These are phyloP conservation scores for Junco hyemalis DNA, from an alignment of 2,113 vertebrate genomes.

Conservation along the genomic window DNA sequence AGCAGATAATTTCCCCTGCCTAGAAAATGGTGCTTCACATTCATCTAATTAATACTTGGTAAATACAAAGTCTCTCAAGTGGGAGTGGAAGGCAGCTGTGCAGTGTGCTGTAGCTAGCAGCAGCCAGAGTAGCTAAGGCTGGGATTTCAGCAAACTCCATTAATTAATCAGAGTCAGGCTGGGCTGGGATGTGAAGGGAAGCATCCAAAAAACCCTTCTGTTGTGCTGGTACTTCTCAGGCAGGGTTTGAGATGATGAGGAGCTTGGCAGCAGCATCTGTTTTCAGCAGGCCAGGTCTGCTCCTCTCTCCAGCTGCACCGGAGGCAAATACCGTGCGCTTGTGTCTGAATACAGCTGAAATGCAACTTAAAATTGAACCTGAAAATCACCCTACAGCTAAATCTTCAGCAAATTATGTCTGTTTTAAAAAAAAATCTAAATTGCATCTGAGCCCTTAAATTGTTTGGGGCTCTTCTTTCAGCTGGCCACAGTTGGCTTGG, in stretches of 20 bases:
- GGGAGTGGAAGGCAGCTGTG: conserved; percentile 9
- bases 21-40: conserved; percentile 24
- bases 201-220: not conserved
- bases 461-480: not conserved
- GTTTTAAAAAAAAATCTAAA: not conserved
- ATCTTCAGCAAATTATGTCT: not conserved
- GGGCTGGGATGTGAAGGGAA: not conserved
- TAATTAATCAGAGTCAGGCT: conserved; percentile 12
- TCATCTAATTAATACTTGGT: conserved; percentile 41
- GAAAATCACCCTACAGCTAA: accelerated
- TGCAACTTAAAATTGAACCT: not conserved
- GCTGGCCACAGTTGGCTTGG: not conserved
- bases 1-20: not conserved
- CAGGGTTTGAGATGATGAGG: not conserved
- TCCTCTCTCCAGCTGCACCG: not conserved
- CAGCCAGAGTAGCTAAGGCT: not conserved
- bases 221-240: not conserved
- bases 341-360: not conserved
- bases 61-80: conserved; percentile 26
- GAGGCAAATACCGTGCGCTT: not conserved
- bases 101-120: not conserved
- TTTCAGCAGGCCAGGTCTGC: not conserved
- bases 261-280: not conserved
- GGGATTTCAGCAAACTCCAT: not conserved
- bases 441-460: not conserved